phyloP scores from a whole-genome alignment of 2,888 invertebrate species.

The Laspeyria flexula region DNA sequence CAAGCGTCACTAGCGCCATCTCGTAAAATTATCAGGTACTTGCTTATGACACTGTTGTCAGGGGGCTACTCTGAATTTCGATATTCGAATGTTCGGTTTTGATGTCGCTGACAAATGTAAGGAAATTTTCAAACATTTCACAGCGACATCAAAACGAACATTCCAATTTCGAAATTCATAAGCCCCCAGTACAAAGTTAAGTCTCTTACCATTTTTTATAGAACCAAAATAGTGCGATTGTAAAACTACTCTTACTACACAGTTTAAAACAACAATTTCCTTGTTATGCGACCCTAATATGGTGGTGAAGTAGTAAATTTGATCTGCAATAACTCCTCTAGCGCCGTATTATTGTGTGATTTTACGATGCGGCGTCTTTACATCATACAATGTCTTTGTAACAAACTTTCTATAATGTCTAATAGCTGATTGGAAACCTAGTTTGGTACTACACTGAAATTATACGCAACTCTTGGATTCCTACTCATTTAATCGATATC shows the following conservation, averaged over 20 bases:
- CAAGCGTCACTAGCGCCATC: too few species aligned
- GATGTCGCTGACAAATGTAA: too few species aligned
- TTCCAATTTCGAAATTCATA: too few species aligned
- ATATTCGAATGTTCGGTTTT: too few species aligned
- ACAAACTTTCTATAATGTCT: background rate
- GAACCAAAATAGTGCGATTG: too few species aligned
- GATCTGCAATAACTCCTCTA: slow-evolving; percentile 30
- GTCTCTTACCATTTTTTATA: too few species aligned
- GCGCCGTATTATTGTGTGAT: slow-evolving; percentile 36
- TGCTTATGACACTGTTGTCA: too few species aligned
- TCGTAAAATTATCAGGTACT: too few species aligned
- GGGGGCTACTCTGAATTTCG: too few species aligned
- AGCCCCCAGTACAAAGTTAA: too few species aligned
- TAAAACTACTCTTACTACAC: background rate
- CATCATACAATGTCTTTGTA: slow-evolving; percentile 23
- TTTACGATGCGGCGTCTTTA: slow-evolving; percentile 26
- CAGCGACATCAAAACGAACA: too few species aligned
- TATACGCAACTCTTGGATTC: background rate
- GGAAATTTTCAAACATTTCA: too few species aligned
- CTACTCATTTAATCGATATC: background rate
- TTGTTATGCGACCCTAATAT: background rate
- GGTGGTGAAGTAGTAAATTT: background rate
- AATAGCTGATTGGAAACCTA: background rate
- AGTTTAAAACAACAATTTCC: background rate
- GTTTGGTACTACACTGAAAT: background rate